phyloP scores from a whole-genome alignment of 2,888 invertebrate genomes.

The Hoplodrina blanda region DNA sequence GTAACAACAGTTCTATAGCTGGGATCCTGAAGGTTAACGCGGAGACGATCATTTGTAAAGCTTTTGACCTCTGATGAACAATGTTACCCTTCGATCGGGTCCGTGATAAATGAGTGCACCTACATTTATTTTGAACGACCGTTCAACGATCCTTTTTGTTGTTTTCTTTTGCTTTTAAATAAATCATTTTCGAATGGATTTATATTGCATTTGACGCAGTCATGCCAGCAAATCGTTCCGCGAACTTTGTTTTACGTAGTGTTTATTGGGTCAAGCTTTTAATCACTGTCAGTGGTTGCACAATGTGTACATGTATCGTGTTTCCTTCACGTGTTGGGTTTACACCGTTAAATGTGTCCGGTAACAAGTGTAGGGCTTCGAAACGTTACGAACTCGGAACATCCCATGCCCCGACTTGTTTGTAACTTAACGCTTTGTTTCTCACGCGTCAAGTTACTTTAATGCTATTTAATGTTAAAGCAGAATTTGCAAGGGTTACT shows the following conservation, averaged over 20 bases:
- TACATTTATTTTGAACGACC: slow-evolving; percentile 49
- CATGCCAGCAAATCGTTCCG: slow-evolving; percentile 53
- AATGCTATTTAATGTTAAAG: slow-evolving; percentile 67
- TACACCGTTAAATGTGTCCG: slow-evolving; percentile 71
- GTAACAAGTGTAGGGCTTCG: slow-evolving; percentile 72
- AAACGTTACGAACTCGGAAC: slow-evolving; percentile 59
- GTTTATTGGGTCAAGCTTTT: slow-evolving; percentile 74
- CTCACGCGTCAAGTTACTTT: slow-evolving; percentile 74
- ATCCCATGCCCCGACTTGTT: slow-evolving; percentile 67
- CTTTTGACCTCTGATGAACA: slow-evolving; percentile 75
- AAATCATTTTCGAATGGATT: slow-evolving; percentile 47
- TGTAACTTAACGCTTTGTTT: slow-evolving; percentile 75
- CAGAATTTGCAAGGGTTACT: slow-evolving; percentile 54
- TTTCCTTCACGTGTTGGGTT: slow-evolving; percentile 73
- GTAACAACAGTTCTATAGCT: slow-evolving; percentile 67
- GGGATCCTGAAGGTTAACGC: slow-evolving; percentile 71
- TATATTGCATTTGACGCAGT: slow-evolving; percentile 37
- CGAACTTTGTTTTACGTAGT: slow-evolving; percentile 62
- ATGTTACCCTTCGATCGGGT: slow-evolving; percentile 64
- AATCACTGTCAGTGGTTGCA: slow-evolving; percentile 73
- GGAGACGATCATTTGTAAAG: slow-evolving; percentile 74
- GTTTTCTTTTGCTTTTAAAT: slow-evolving; percentile 52
- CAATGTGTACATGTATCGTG: slow-evolving; percentile 69
- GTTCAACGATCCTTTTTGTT: slow-evolving; percentile 44
- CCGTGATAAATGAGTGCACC: slow-evolving; percentile 66